Conservation (phyloP, 64 coral and sea anemone species). For the Dendrophyllia cribrosa region DNA sequence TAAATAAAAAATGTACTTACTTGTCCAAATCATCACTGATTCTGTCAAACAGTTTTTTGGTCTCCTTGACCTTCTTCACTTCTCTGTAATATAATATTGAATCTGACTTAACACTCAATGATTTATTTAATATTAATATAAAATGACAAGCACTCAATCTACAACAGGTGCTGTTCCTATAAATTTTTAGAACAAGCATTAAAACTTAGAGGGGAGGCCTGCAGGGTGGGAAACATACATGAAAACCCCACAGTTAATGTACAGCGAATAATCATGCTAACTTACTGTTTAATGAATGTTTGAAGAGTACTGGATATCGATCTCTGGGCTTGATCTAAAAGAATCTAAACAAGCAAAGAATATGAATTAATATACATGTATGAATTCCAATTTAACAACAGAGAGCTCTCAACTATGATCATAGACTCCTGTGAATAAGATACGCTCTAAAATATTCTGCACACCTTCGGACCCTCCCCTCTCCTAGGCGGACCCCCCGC, state of each 20-base stretch:
- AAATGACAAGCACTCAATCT: not conserved
- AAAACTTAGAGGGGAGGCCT: too few species aligned
- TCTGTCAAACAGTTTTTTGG: constrained; percentile 98
- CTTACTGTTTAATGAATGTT: constrained; percentile 96
- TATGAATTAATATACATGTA: too few species aligned
- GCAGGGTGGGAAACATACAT: too few species aligned
- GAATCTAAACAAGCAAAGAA: constrained; percentile 41
- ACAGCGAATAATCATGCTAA: not conserved
- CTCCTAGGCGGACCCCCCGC: too few species aligned
- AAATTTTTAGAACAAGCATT: too few species aligned
- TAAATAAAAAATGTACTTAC: constrained; percentile 43
- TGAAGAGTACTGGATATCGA: constrained; percentile 88
- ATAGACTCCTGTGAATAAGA: too few species aligned
- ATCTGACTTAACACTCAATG: not conserved
- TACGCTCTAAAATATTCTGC: too few species aligned
- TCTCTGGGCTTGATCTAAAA: constrained; percentile 92
- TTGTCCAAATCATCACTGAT: constrained; percentile 95
- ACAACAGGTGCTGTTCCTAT: too few species aligned
- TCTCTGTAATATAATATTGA: constrained; percentile 52
- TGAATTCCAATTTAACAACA: not conserved
- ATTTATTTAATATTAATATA: too few species aligned
- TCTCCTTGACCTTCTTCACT: constrained; percentile 96
- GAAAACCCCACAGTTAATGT: too few species aligned
- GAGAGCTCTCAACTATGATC: not conserved
- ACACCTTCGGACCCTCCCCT: too few species aligned